Evolutionary conservation across 2,888 invertebrate species (phyloP).

Genomic region (Scaptomyza caliginosa): DNA sequence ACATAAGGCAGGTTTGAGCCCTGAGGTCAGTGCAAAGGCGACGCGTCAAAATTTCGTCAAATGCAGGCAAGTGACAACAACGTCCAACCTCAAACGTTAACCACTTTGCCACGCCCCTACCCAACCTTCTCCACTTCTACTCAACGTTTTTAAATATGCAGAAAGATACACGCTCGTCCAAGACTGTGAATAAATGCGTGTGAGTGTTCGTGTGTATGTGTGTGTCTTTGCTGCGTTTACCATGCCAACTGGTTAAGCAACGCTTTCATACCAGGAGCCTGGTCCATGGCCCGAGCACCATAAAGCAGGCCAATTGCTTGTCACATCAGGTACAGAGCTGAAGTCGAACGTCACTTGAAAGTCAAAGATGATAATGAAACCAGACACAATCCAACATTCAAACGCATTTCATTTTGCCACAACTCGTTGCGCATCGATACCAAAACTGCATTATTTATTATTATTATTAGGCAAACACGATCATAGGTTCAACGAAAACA

Average conservation of each 20-base stretch:
- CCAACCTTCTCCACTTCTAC: not conserved
- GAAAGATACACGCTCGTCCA: conserved; percentile 29
- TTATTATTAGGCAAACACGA: too few species aligned
- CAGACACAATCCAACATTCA: not conserved
- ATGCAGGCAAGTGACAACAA: conserved; percentile 53
- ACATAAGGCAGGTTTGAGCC: conserved; percentile 49
- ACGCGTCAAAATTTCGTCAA: conserved; percentile 72
- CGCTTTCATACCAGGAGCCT: conserved; percentile 3
- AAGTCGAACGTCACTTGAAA: conserved; percentile 35
- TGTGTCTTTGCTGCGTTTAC: conserved; percentile 22
- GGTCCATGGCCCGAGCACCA: not conserved
- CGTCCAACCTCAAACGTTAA: conserved; percentile 8
- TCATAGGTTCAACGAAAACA: too few species aligned
- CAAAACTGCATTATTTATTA: not conserved
- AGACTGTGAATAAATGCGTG: conserved; percentile 5
- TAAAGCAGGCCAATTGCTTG: conserved; percentile 34
- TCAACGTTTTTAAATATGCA: conserved; percentile 42
- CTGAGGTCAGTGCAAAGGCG: conserved; percentile 62
- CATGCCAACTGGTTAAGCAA: conserved; percentile 44
- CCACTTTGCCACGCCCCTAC: conserved; percentile 3
- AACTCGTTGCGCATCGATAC: not conserved
- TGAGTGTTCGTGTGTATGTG: not conserved
- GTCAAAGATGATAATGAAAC: conserved; percentile 8
- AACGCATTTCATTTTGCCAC: not conserved
- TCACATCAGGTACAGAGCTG: conserved; percentile 45